Conservation (phyloP, 2,888 invertebrate genomes). For the Tupiocoris notatus region DNA sequence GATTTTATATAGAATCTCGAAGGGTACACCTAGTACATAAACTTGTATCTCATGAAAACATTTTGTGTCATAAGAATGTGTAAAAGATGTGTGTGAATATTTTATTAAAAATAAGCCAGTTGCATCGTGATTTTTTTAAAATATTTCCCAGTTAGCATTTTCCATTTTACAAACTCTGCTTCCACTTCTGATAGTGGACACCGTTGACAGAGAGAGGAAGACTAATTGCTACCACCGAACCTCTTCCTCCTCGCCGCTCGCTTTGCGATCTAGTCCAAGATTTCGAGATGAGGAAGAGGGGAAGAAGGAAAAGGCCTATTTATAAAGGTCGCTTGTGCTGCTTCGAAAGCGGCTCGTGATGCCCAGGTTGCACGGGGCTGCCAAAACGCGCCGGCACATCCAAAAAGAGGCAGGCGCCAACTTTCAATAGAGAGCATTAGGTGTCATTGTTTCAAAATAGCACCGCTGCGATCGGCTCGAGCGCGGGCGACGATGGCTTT, state of each 20-base stretch:
- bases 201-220: too few species aligned
- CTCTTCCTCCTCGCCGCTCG: not conserved
- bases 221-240: not conserved
- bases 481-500: not conserved
- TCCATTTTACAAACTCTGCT: too few species aligned
- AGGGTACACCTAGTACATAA: too few species aligned
- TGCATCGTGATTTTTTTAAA: too few species aligned
- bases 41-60: too few species aligned
- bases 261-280: not conserved
- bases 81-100: too few species aligned
- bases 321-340: constrained; percentile 14
- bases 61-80: too few species aligned
- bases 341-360: constrained; percentile 10
- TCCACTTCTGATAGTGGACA: too few species aligned
- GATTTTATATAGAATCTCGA: too few species aligned
- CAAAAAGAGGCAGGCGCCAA: constrained; percentile 36
- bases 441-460: constrained; percentile 37
- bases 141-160: too few species aligned
- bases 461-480: not conserved
- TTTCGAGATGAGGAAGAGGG: constrained; percentile 1
- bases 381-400: constrained; percentile 29
- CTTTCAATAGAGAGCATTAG: constrained; percentile 33
- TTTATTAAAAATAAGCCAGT: too few species aligned
- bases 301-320: constrained; percentile 24
- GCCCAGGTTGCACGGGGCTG: constrained; percentile 16